Evolutionary conservation across 2,797 vertebrate genomes (phyloP), one percentile per base, ranked within the genome.

Genomic region (Gambusia yucatana): DNA sequence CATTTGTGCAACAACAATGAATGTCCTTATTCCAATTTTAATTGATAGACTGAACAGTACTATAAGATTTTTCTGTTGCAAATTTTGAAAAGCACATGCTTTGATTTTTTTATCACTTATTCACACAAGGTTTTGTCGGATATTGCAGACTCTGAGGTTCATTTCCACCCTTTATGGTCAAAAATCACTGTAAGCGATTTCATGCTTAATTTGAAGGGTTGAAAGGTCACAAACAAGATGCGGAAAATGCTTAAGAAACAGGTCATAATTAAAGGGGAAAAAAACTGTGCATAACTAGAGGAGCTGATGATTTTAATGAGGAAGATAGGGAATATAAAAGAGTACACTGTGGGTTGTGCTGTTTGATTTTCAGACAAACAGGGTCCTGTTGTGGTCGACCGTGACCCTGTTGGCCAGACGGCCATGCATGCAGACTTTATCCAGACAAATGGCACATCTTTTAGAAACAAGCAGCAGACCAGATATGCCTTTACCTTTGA

Each of bases 391-490:
- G 90, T 76, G 47, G 84, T 82, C 80, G 82, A 70, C 76, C 83
- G 81, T 81, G 84, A 83, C 86, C 92, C 94, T 91, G 87, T 92
- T 84, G 92, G 86, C 90, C 91, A 74, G 89, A 67, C 81, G 75
- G 47, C 83, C 79, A 79, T 72, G 44, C 10, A 36, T 76, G 81
- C 84, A 79, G 84, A 90, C 82, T 85, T 80, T 48, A 78, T 46
- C 73, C 78, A 78, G 80, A 84, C 86, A 84, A 85, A 81, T 76
- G 82, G 50, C 75, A 52, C 20, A 83, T 93, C 83, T 80, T 82
- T 89, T 70, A 75, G 22, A 87, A 86, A 89, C 28, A 90, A 88
- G 22, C 81, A 74, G 81, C 73, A 39, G 46, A 67, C 77, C n/a
- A 39, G 73, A 61, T 73, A 1, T 65, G 81, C 81, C 69, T 86